Evolutionary conservation across 1,140 invertebrate species (phyloP).

Genomic region (Drosophila tsacasi): DNA sequence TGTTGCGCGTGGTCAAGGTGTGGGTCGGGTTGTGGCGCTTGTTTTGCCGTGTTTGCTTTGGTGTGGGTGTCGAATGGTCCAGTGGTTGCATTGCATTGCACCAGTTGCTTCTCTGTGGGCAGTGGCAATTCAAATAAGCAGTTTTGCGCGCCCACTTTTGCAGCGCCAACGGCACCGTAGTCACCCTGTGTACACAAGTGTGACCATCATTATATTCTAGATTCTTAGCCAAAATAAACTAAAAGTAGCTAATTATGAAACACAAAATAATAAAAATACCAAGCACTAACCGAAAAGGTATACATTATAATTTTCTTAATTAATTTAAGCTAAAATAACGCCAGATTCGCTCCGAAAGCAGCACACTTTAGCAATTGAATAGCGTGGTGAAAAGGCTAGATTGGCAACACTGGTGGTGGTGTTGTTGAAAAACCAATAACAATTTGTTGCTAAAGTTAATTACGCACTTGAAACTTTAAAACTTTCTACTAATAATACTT

Average conservation of each 20-base stretch:
- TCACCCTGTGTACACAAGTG: constrained; percentile 34
- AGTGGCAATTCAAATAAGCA: constrained; percentile 16
- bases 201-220: too few relatives aligned
- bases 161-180: neutral
- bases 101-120: constrained; percentile 11
- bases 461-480: neutral
- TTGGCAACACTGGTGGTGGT: neutral
- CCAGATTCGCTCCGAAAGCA: too few relatives aligned
- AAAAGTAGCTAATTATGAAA: too few relatives aligned
- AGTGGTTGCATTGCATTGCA: constrained; percentile 36
- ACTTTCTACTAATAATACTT: neutral
- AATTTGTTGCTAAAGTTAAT: neutral
- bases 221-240: too few relatives aligned
- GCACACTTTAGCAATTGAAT: too few relatives aligned
- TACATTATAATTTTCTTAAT: too few relatives aligned
- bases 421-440: constrained; percentile 55
- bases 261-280: too few relatives aligned
- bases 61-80: constrained; percentile 23
- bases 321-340: too few relatives aligned
- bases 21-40: constrained; percentile 10
- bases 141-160: constrained; percentile 18
- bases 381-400: too few relatives aligned
- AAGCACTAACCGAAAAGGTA: too few relatives aligned
- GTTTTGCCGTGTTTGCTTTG: constrained; percentile 4
- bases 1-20: constrained; percentile 63